Evolutionary conservation across 2,797 vertebrate species (phyloP).

Genomic region (Dicrostonyx torquatus): DNA sequence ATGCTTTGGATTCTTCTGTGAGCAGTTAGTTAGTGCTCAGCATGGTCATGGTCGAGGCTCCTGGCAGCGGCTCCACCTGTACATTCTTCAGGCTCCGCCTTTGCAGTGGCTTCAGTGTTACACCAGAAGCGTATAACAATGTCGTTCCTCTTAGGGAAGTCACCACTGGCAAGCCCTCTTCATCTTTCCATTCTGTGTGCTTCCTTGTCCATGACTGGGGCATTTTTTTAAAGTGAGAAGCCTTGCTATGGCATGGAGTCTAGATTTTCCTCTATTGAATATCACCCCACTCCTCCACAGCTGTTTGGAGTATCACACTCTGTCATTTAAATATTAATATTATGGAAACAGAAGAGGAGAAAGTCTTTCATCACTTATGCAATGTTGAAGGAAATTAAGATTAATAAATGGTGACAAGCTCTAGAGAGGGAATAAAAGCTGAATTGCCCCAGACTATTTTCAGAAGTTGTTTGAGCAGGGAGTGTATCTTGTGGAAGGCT

Average conservation of each 20-base stretch:
- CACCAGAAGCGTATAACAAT: neutral
- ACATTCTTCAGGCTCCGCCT: constrained; percentile 29
- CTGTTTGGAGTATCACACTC: constrained; percentile 69
- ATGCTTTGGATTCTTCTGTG: constrained; percentile 15
- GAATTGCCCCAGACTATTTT: constrained; percentile 76
- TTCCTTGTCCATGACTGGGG: constrained; percentile 40
- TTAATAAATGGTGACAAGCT: constrained; percentile 80
- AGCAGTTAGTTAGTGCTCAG: neutral
- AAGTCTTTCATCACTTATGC: constrained; percentile 70
- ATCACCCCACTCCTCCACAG: constrained; percentile 47
- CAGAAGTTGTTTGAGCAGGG: constrained; percentile 72
- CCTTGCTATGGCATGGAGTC: constrained; percentile 33
- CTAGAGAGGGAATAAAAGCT: constrained; percentile 76
- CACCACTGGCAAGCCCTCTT: neutral
- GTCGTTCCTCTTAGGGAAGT: neutral
- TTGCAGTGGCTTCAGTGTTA: neutral
- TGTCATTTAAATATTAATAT: constrained; percentile 80
- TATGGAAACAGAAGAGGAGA: constrained; percentile 75
- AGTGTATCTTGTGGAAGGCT: constrained; percentile 63
- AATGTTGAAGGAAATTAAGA: constrained; percentile 76
- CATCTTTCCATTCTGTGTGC: constrained; percentile 10
- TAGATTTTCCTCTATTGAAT: constrained; percentile 60
- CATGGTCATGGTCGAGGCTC: neutral
- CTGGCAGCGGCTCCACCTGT: constrained; percentile 45
- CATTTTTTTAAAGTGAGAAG: constrained; percentile 17